Evolutionary conservation across 2,797 vertebrate genomes (phyloP).

Genomic region (Gymnodraco acuticeps): DNA sequence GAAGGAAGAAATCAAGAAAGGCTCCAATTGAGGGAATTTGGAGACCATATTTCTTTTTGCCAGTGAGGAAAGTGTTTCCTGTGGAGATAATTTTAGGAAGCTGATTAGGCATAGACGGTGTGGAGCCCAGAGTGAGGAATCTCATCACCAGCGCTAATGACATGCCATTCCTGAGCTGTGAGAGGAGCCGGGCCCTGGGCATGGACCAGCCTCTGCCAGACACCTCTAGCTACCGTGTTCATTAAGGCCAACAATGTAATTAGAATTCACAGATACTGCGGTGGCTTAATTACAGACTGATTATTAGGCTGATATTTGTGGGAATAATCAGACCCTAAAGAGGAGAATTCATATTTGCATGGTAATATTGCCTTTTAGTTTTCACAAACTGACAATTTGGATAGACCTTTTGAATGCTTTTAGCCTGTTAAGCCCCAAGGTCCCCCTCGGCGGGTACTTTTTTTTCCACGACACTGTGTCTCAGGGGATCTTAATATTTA

Average conservation of each 20-base stretch:
- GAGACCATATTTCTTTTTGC: constrained; percentile 48
- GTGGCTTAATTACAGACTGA: constrained; percentile 81
- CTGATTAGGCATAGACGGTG: constrained; percentile 80
- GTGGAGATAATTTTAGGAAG: constrained; percentile 82
- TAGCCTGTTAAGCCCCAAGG: not conserved
- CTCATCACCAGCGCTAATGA: constrained; percentile 84
- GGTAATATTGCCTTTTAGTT: constrained; percentile 56
- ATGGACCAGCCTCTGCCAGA: constrained; percentile 76
- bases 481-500: too few species aligned
- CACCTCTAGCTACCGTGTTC: constrained; percentile 81
- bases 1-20: constrained; percentile 47
- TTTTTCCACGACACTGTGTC: too few species aligned
- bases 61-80: constrained; percentile 76
- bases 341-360: constrained; percentile 69
- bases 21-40: constrained; percentile 64
- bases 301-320: constrained; percentile 80
- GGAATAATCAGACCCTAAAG: constrained; percentile 74
- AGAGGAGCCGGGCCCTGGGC: constrained; percentile 75
- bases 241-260: constrained; percentile 82
- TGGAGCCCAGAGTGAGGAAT: constrained; percentile 82
- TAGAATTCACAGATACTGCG: constrained; percentile 78
- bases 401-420: constrained; percentile 30
- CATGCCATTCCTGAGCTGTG: constrained; percentile 79
- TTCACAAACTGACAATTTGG: constrained; percentile 58
- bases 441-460: too few species aligned